These are phyloP conservation scores for Drosophila azteca DNA, from an alignment of 1,140 invertebrate genomes.

Conservation along the genomic window DNA sequence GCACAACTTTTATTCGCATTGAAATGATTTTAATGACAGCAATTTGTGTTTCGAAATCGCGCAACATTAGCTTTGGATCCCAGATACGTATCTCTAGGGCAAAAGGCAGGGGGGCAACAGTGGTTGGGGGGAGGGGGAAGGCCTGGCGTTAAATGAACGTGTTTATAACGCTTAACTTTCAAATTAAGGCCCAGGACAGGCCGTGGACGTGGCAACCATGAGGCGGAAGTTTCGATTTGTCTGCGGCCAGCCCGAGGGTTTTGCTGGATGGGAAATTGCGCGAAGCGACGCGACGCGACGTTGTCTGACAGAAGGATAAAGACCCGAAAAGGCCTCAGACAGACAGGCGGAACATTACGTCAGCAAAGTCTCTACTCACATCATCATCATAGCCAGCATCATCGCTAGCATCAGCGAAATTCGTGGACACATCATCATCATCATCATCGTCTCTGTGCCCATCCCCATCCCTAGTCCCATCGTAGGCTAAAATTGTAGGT, in stretches of 20 bases:
- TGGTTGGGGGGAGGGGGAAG: background rate
- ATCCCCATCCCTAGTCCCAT: too few relatives aligned
- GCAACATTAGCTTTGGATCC: constrained; percentile 71
- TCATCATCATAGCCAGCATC: background rate
- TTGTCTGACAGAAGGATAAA: constrained; percentile 43
- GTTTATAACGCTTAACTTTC: constrained; percentile 80
- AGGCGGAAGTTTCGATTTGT: constrained; percentile 81
- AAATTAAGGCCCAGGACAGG: constrained; percentile 59
- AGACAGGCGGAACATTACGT: constrained; percentile 52
- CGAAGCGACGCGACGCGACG: constrained; percentile 58
- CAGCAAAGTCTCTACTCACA: constrained; percentile 25
- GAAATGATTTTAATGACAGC: constrained; percentile 81
- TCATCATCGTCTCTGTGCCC: constrained; percentile 25
- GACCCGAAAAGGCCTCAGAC: constrained; percentile 29
- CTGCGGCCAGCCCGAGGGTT: constrained; percentile 52
- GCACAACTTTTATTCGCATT: constrained; percentile 71
- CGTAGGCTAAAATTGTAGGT: constrained; percentile 58
- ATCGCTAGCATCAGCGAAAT: background rate
- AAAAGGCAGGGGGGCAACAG: background rate
- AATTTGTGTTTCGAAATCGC: constrained; percentile 80
- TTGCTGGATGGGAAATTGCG: constrained; percentile 59
- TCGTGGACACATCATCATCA: constrained; percentile 12
- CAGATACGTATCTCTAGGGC: constrained; percentile 31
- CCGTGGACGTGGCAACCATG: constrained; percentile 22
- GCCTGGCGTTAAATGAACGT: constrained; percentile 66